phyloP scores from a whole-genome alignment of 2,113 vertebrate genomes.

The Cheirogaleus medius region DNA sequence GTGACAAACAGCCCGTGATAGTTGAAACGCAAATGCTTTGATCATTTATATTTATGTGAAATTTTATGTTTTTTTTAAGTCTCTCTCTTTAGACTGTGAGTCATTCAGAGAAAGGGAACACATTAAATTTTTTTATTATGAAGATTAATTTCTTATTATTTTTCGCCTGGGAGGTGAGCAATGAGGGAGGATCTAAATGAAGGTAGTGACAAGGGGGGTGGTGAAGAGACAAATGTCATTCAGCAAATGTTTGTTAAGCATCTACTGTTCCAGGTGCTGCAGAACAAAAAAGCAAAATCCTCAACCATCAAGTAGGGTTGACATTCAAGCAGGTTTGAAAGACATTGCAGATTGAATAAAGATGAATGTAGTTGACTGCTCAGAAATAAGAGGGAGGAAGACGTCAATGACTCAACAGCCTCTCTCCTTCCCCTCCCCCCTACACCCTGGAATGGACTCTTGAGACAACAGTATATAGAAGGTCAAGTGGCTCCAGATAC shows the following conservation, averaged over 20 bases:
- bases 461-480: neutral
- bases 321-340: neutral
- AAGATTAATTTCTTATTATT: neutral
- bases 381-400: neutral
- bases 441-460: neutral
- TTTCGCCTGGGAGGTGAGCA: neutral
- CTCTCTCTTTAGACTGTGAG: neutral
- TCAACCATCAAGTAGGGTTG: neutral
- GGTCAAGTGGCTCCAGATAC: neutral
- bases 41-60: neutral
- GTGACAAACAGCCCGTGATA: neutral
- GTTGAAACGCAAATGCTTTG: neutral
- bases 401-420: neutral
- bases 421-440: neutral
- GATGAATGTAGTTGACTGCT: neutral
- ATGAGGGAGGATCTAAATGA: neutral
- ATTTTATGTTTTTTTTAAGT: neutral
- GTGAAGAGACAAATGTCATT: neutral
- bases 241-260: neutral
- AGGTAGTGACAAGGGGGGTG: neutral
- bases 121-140: neutral
- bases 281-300: neutral
- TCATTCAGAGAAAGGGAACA: neutral
- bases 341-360: neutral
- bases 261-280: neutral